Evolutionary conservation across 2,113 vertebrate genomes (phyloP), one percentile per base, ranked within the genome.

Genomic region (Salvelinus fontinalis): DNA sequence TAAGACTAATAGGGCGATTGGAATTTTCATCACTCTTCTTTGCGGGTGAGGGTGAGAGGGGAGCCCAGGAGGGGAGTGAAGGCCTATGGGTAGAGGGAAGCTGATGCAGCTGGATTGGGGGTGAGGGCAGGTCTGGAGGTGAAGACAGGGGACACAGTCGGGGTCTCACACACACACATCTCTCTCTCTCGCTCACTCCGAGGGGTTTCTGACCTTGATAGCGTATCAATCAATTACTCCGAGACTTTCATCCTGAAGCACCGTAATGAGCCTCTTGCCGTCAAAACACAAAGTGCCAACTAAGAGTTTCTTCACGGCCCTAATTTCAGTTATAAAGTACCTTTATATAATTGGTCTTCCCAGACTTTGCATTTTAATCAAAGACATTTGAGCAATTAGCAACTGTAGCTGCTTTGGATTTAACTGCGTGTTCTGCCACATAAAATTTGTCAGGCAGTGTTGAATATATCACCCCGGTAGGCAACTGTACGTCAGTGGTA

Each of bases 1-100:
- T 77, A 31, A 75, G 57, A 70, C 65, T 79, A 79, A 82, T 79
- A 74, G 69, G 39, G 48, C 74, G 31, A 75, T 79, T 69, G 79
- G 57, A 66, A 24, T 62, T 67, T 75, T 59, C 51, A n/a, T 70
- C 44, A 48, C 54, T 31, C 22, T 49, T 67, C 39, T 65, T 34
- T 74, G 14, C 5, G 34, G 9, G 54, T 24, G 9, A 18, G 51
- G 24, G 4, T 34, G 74, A 34, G 62, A 20, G 74, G 3, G 3
- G 51, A 18, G 12, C 51, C 51, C 12, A 18, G 51, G 51, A 54
- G 51, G 13, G 51, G 14, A 18, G 51, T 54, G 51, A 54, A 54
- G 51, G 51, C 51, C 16, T 54, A 1, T 54, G 51, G 51, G 51
- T 54, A 54, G 16, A 54, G 14, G 16, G 51, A 54, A 54, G 16